Percentiles rank a stretch among this genome's conserved stretches.
Evolutionary conservation across 64 coral and sea anemone species (phyloP).

Genomic region (Pocillopora verrucosa): DNA sequence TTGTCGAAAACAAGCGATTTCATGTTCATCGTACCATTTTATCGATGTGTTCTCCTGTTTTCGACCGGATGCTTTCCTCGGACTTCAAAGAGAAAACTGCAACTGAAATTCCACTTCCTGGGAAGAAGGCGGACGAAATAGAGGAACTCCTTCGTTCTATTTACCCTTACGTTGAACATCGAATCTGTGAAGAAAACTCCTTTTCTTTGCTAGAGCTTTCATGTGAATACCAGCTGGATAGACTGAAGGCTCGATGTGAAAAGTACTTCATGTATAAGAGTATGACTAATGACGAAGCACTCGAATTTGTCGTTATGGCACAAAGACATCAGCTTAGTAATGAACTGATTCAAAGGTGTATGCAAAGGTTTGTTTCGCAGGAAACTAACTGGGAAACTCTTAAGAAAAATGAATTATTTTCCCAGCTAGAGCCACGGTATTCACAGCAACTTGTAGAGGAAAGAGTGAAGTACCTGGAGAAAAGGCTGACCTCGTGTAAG

Average conservation of each 20-base stretch:
- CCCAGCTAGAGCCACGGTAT: conserved; percentile 26
- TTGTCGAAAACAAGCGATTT: conserved; percentile 47
- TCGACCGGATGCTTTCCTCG: conserved; percentile 57
- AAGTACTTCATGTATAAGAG: background rate
- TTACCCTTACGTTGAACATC: conserved; percentile 50
- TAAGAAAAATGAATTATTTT: conserved; percentile 24
- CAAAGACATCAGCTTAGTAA: conserved; percentile 16
- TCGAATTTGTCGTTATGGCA: conserved; percentile 30
- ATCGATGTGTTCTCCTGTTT: conserved; percentile 61
- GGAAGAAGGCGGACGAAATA: conserved; percentile 45
- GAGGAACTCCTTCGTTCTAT: conserved; percentile 42
- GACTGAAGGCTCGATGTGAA: conserved; percentile 35
- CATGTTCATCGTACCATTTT: conserved; percentile 57
- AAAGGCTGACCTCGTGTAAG: background rate
- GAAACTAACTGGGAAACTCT: conserved; percentile 24
- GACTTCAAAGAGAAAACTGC: conserved; percentile 49
- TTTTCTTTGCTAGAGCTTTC: conserved; percentile 41
- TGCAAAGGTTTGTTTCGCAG: conserved; percentile 24
- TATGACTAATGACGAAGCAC: background rate
- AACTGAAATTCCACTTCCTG: conserved; percentile 32
- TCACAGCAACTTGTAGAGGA: conserved; percentile 24
- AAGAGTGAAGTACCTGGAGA: conserved; percentile 30
- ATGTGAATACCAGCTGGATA: conserved; percentile 36
- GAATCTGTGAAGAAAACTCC: conserved; percentile 21
- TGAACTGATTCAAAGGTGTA: conserved; percentile 25